phyloP scores from a whole-genome alignment of 2,113 vertebrate genomes.

The Camelus bactrianus region DNA sequence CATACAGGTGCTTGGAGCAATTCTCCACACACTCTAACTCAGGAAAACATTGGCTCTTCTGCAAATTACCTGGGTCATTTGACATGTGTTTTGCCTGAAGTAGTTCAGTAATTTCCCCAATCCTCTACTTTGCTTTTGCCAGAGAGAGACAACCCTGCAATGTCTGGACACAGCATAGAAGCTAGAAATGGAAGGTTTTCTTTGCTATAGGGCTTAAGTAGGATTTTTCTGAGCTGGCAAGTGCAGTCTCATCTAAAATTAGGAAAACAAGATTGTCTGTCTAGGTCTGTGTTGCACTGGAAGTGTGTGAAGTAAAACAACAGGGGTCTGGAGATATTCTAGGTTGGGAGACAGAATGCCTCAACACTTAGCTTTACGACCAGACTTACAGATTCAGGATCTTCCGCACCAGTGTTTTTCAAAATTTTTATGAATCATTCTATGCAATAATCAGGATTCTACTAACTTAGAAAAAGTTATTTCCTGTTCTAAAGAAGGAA shows the following conservation, averaged over 20 bases:
- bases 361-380: not conserved
- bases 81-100: conserved; percentile 70
- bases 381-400: not conserved
- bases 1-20: conserved; percentile 54
- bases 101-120: conserved; percentile 60
- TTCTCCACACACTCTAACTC: conserved; percentile 66
- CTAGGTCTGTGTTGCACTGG: not conserved
- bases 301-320: not conserved
- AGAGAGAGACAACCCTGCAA: not conserved
- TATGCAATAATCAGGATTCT: not conserved
- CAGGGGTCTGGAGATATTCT: not conserved
- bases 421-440: not conserved
- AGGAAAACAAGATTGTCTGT: not conserved
- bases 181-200: not conserved
- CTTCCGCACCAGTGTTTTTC: not conserved
- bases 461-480: not conserved
- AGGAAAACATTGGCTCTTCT: conserved; percentile 68
- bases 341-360: not conserved
- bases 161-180: conserved; percentile 48
- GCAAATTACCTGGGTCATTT: conserved; percentile 72
- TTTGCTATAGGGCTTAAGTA: not conserved
- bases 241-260: not conserved
- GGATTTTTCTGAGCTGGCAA: not conserved
- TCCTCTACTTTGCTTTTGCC: conserved; percentile 40
- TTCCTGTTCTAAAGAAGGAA: conserved; percentile 26